Evolutionary conservation across 2,113 vertebrate genomes (phyloP).

Genomic region (Cavia aperea): DNA sequence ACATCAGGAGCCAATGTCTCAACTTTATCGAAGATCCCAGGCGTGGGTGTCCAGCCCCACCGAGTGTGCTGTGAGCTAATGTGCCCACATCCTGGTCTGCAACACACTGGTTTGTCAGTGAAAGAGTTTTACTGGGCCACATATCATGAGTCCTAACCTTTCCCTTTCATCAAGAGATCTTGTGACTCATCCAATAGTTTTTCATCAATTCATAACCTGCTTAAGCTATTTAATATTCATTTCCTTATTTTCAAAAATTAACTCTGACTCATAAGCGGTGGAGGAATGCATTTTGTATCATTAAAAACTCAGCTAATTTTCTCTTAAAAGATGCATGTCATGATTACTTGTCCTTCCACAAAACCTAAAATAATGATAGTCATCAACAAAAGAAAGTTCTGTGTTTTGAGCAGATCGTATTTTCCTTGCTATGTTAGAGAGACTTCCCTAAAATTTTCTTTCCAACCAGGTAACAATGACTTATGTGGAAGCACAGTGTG

Average conservation of each 20-base stretch:
- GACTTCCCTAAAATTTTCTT: neutral
- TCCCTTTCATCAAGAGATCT: neutral
- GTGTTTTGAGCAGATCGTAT: neutral
- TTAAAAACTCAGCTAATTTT: neutral
- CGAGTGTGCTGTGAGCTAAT: rapidly evolving
- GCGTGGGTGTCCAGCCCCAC: rapidly evolving
- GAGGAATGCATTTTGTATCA: neutral
- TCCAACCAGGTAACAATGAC: neutral
- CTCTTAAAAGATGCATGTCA: neutral
- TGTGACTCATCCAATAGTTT: neutral
- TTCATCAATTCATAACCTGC: neutral
- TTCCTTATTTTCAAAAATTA: neutral
- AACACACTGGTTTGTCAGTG: neutral
- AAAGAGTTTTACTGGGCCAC: neutral
- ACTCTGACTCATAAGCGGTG: neutral
- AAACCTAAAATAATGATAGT: neutral
- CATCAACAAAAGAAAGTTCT: neutral
- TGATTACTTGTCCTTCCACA: neutral
- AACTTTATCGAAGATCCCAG: neutral
- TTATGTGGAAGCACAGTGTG: neutral
- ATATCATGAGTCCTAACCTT: neutral
- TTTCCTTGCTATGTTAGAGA: neutral
- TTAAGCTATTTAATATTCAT: neutral
- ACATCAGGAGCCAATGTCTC: neutral
- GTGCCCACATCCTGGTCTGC: rapidly evolving